Conservation (phyloP, 2,113 vertebrate species). For the Rhinichthys klamathensis region DNA sequence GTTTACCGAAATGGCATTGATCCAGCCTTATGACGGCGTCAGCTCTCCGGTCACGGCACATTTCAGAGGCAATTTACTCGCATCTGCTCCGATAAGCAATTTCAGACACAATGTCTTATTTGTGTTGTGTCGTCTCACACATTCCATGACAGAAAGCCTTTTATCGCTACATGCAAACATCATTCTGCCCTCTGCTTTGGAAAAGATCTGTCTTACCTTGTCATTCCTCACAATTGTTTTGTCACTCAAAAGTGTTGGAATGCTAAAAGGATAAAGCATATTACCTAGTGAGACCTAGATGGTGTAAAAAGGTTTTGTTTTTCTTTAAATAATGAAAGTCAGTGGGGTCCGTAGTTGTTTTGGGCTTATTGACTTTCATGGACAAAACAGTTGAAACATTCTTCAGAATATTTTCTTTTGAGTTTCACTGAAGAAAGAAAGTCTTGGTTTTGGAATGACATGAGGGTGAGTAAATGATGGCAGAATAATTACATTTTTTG, state of each 20-base stretch:
- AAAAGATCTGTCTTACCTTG: slow-evolving; percentile 43
- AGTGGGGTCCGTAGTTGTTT: background rate
- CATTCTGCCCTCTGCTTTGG: slow-evolving; percentile 11
- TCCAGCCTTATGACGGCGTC: slow-evolving; percentile 64
- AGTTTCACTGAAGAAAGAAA: background rate
- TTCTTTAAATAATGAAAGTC: background rate
- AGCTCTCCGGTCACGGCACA: slow-evolving; percentile 55
- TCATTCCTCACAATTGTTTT: slow-evolving; percentile 47
- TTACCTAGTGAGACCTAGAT: background rate
- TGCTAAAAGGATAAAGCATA: background rate
- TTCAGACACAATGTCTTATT: slow-evolving; percentile 67
- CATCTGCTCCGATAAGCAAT: slow-evolving; percentile 72
- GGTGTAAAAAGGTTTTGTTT: background rate
- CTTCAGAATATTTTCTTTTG: background rate
- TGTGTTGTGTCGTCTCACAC: slow-evolving; percentile 50
- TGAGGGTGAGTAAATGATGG: no score
- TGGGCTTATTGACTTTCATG: background rate
- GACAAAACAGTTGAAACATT: background rate
- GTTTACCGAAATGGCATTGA: slow-evolving; percentile 67
- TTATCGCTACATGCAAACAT: slow-evolving; percentile 46
- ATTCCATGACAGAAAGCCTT: slow-evolving; percentile 49
- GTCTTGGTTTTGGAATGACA: background rate
- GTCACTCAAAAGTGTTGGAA: slow-evolving; percentile 30
- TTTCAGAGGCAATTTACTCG: slow-evolving; percentile 72
- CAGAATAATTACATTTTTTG: no score